Conservation (phyloP, 2,888 invertebrate genomes). For the Hypsopygia costalis region DNA sequence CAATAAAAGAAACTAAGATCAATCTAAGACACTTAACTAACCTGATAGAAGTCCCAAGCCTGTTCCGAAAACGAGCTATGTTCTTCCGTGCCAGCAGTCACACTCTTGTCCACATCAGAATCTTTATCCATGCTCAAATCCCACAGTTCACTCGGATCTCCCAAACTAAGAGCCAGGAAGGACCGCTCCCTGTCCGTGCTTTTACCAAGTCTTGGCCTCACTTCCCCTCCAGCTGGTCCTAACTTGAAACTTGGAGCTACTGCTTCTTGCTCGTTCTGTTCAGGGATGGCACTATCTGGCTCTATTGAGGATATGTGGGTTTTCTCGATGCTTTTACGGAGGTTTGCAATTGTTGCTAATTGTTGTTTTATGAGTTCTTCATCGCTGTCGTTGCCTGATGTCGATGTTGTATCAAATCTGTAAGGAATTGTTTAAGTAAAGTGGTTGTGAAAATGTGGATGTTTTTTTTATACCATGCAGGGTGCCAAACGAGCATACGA, state of each 20-base stretch:
- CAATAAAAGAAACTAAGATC: no score
- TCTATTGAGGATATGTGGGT: conserved; percentile 65
- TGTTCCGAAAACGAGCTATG: conserved; percentile 93
- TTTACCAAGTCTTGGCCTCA: conserved; percentile 57
- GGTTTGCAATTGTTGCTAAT: conserved; percentile 56
- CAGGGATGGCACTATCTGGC: conserved; percentile 59
- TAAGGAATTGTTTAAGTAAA: neutral
- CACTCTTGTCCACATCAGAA: conserved; percentile 79
- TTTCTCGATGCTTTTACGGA: conserved; percentile 68
- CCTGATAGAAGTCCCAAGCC: conserved; percentile 98
- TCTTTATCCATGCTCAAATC: conserved; percentile 69
- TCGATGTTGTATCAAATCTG: conserved; percentile 81
- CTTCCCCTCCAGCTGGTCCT: conserved; percentile 76
- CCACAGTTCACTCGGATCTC: conserved; percentile 67
- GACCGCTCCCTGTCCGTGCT: conserved; percentile 63
- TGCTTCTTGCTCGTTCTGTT: conserved; percentile 54
- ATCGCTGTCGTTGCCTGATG: conserved; percentile 85
- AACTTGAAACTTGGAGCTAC: conserved; percentile 84
- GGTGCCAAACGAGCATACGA: no score
- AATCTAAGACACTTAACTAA: no score
- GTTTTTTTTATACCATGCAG: neutral
- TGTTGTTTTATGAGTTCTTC: conserved; percentile 70
- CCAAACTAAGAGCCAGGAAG: conserved; percentile 61
- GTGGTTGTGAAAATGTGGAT: neutral
- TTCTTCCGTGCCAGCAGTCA: conserved; percentile 84